Evolutionary conservation across 2,888 invertebrate species (phyloP).

Genomic region (Drosophila pseudotalamancana): DNA sequence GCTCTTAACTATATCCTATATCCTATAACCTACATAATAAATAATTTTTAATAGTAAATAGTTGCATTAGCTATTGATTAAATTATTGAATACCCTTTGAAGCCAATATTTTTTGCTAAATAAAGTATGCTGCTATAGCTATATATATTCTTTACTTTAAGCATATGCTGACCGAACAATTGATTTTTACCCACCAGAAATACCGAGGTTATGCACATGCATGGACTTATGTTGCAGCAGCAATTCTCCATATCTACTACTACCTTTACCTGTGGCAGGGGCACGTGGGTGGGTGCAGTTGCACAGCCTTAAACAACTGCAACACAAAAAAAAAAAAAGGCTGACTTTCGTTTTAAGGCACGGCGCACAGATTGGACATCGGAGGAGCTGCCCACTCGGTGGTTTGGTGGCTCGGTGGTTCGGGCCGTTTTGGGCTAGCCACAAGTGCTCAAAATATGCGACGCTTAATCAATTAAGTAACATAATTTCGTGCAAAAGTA

Average conservation of each 20-base stretch:
- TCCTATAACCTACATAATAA: too few relatives aligned
- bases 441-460: slow-evolving; percentile 50
- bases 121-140: too few relatives aligned
- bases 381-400: slow-evolving; percentile 24
- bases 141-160: too few relatives aligned
- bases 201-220: too few relatives aligned
- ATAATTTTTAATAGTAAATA: too few relatives aligned
- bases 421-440: slow-evolving; percentile 22
- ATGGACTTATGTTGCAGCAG: slow-evolving; percentile 49
- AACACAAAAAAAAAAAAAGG: slow-evolving; percentile 38
- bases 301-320: background rate
- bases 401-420: too few relatives aligned
- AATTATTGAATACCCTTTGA: too few relatives aligned
- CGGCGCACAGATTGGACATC: slow-evolving; percentile 26
- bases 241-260: slow-evolving; percentile 4
- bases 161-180: too few relatives aligned
- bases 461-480: slow-evolving; percentile 74
- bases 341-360: slow-evolving; percentile 59
- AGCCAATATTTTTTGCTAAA: too few relatives aligned
- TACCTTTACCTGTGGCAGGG: background rate
- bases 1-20: too few relatives aligned
- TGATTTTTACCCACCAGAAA: too few relatives aligned
- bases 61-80: too few relatives aligned
- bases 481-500: slow-evolving; percentile 78
- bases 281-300: slow-evolving; percentile 63